Conservation (phyloP, 1,140 invertebrate species). For the Magallana ariakensis region DNA sequence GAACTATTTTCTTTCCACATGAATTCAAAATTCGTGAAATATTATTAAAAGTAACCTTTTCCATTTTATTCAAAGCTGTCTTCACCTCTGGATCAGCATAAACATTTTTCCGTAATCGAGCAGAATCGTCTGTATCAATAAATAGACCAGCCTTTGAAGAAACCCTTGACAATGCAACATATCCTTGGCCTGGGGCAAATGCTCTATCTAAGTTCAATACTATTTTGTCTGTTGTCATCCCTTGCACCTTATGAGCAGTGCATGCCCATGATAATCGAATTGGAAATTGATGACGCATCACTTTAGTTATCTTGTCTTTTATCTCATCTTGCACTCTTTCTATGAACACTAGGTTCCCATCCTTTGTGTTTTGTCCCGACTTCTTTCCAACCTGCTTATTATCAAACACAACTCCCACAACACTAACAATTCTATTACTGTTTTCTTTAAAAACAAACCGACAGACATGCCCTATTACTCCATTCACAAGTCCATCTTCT, state of each 20-base stretch:
- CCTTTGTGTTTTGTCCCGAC: too few species aligned
- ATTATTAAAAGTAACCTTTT: too few species aligned
- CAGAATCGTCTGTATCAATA: not conserved
- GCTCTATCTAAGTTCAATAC: too few species aligned
- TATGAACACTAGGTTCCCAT: too few species aligned
- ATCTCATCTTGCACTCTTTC: not conserved
- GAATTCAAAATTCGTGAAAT: too few species aligned
- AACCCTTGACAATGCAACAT: too few species aligned
- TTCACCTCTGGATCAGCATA: not conserved
- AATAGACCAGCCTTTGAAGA: too few species aligned
- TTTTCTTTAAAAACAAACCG: too few species aligned
- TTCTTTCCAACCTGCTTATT: not conserved
- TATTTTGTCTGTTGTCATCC: not conserved
- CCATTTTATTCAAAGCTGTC: too few species aligned
- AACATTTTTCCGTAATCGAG: not conserved
- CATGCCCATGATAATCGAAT: slow-evolving; percentile 1
- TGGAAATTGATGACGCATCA: not conserved
- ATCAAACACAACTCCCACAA: not conserved
- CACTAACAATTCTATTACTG: not conserved
- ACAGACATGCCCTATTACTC: not conserved
- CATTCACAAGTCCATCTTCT: not conserved
- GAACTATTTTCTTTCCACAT: too few species aligned
- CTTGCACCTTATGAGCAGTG: slow-evolving; percentile 39
- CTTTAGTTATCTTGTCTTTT: not conserved
- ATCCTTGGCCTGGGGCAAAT: too few species aligned